Evolutionary conservation across 2,888 invertebrate genomes (phyloP).

Genomic region (Troides helena): DNA sequence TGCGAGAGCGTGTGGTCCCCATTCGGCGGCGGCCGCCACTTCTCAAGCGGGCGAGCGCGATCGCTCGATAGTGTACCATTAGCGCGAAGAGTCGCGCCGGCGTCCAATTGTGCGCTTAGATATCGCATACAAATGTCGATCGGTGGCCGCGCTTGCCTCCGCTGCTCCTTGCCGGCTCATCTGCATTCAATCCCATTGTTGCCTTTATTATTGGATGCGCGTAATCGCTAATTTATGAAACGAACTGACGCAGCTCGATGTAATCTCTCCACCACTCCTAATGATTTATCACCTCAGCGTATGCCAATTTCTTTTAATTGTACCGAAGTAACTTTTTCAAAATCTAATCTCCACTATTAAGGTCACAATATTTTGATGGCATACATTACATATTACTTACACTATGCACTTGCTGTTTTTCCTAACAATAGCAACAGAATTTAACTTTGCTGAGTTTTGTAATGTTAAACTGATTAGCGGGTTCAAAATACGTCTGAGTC

Average conservation of each 20-base stretch:
- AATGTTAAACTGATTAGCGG: conserved; percentile 5
- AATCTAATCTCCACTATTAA: too few relatives aligned
- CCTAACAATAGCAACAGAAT: neutral
- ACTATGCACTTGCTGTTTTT: conserved; percentile 6
- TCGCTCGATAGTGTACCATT: conserved; percentile 78
- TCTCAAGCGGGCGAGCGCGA: conserved; percentile 66
- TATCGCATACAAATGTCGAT: conserved; percentile 80
- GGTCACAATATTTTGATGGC: too few relatives aligned
- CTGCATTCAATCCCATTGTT: conserved; percentile 80
- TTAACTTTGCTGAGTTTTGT: neutral
- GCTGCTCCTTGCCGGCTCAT: conserved; percentile 58
- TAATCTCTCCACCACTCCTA: conserved; percentile 44
- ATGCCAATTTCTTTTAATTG: neutral
- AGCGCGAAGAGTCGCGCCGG: conserved; percentile 79
- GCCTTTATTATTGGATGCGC: conserved; percentile 74
- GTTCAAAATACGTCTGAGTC: conserved; percentile 5
- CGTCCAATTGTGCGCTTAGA: conserved; percentile 79
- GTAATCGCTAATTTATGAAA: conserved; percentile 78
- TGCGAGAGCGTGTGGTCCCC: conserved; percentile 67
- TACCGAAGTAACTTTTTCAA: too few relatives aligned
- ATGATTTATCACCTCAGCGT: conserved; percentile 32
- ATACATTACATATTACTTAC: too few relatives aligned
- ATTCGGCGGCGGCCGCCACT: conserved; percentile 70
- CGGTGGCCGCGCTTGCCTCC: conserved; percentile 47
- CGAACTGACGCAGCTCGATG: conserved; percentile 52